phyloP scores from a whole-genome alignment of 1,140 invertebrate genomes.

The Trichogramma pretiosum region DNA sequence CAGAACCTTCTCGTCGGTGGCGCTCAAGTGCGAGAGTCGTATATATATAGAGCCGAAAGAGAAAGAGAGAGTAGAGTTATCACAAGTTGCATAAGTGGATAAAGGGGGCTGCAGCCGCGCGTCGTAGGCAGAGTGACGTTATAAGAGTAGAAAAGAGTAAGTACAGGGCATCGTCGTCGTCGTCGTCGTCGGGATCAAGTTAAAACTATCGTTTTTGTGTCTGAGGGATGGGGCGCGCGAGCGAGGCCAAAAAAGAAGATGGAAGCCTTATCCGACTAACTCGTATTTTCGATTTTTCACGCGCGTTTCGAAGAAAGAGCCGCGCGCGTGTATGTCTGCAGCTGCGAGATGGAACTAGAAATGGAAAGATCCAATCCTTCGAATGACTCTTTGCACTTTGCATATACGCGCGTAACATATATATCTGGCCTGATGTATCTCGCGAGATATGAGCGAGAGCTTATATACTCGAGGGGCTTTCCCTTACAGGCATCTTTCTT shows the following conservation, averaged over 20 bases:
- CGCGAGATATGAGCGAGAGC: conserved; percentile 1
- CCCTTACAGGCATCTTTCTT: not conserved
- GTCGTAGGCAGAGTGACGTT: not conserved
- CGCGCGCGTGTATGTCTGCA: no score
- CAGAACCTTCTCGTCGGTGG: not conserved
- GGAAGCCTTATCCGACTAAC: conserved; percentile 14
- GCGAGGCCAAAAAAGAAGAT: conserved; percentile 5
- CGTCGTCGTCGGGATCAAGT: not conserved
- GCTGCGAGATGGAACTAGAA: no score
- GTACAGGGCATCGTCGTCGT: not conserved
- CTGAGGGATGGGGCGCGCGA: no score
- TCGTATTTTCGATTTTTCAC: conserved; percentile 9
- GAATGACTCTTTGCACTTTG: conserved; percentile 10
- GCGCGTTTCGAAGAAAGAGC: no score
- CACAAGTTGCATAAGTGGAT: conserved; percentile 10
- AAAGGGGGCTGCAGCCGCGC: not conserved
- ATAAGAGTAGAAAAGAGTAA: not conserved
- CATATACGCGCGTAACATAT: not conserved
- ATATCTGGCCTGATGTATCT: not conserved
- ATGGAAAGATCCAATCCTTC: conserved; percentile 13
- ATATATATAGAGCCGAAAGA: no score
- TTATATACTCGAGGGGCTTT: not conserved
- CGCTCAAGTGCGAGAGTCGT: no score
- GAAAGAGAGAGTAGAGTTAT: conserved; percentile 4
- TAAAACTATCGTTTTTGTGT: conserved; percentile 10